phyloP scores from a whole-genome alignment of 2,888 invertebrate species.

The Gortyna flavago region DNA sequence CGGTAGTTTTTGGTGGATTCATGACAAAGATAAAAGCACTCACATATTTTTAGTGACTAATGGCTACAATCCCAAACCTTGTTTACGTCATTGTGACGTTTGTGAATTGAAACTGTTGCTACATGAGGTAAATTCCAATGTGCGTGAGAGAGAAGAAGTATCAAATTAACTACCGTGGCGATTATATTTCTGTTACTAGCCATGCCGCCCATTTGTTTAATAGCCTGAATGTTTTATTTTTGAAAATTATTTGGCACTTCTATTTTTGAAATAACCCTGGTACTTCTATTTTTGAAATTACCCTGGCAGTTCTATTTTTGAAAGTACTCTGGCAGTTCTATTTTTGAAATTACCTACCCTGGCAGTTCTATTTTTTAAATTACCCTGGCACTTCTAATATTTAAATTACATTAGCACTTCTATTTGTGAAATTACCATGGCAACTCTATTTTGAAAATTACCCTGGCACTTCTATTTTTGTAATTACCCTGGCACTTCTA shows the following conservation, averaged over 20 bases:
- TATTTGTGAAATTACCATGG: background rate
- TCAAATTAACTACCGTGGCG: background rate
- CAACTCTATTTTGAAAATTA: background rate
- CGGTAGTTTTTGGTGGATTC: constrained; percentile 14
- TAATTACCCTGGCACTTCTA: background rate
- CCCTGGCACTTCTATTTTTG: background rate
- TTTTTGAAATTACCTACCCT: background rate
- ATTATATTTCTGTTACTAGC: background rate
- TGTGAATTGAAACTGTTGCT: constrained; percentile 5
- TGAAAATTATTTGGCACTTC: background rate
- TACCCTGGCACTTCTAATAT: background rate
- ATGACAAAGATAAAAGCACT: constrained; percentile 17
- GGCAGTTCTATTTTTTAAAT: background rate
- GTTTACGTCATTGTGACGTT: background rate
- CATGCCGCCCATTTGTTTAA: background rate
- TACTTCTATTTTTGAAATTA: background rate
- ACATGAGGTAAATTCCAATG: background rate
- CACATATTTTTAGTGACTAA: constrained; percentile 18
- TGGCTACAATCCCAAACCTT: background rate
- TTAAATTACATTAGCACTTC: background rate
- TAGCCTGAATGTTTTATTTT: background rate
- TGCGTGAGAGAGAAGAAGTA: background rate
- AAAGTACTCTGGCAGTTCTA: background rate
- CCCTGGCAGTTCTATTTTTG: background rate
- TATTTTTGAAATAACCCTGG: too few species aligned